Evolutionary conservation across 2,113 vertebrate genomes (phyloP).

Genomic region (Monopterus albus): DNA sequence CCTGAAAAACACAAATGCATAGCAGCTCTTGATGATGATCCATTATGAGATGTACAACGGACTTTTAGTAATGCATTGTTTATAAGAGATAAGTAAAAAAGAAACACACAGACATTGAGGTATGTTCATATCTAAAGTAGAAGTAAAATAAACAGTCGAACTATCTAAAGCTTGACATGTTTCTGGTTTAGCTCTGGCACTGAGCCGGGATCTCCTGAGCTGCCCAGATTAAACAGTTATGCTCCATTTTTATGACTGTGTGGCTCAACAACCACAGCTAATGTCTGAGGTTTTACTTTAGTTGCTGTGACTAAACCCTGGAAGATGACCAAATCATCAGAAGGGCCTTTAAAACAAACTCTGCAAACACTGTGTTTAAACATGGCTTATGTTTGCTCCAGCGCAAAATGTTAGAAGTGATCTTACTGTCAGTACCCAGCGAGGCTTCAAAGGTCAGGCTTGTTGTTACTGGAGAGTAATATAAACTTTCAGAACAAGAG

Average conservation of each 20-base stretch:
- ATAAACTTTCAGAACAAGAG: constrained; percentile 3
- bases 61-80: too few relatives aligned
- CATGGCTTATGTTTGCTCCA: background rate
- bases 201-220: too few relatives aligned
- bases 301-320: constrained; percentile 40
- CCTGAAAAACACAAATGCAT: too few relatives aligned
- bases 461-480: background rate
- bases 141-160: background rate
- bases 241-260: constrained; percentile 13
- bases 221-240: constrained; percentile 2
- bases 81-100: too few relatives aligned
- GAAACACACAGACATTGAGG: too few relatives aligned
- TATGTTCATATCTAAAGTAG: too few relatives aligned
- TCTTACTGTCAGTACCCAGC: background rate
- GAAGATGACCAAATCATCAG: constrained; percentile 14
- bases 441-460: constrained; percentile 3
- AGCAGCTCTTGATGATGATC: too few relatives aligned
- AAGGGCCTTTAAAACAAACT: constrained; percentile 24
- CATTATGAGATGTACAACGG: too few relatives aligned
- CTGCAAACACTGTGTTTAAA: background rate
- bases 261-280: constrained; percentile 8
- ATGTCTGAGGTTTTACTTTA: constrained; percentile 25
- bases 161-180: too few relatives aligned
- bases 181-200: too few relatives aligned
- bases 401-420: background rate